Base-by-base conservation (phyloP, 2,888 invertebrate species). In the Lithosia quadra region DNA sequence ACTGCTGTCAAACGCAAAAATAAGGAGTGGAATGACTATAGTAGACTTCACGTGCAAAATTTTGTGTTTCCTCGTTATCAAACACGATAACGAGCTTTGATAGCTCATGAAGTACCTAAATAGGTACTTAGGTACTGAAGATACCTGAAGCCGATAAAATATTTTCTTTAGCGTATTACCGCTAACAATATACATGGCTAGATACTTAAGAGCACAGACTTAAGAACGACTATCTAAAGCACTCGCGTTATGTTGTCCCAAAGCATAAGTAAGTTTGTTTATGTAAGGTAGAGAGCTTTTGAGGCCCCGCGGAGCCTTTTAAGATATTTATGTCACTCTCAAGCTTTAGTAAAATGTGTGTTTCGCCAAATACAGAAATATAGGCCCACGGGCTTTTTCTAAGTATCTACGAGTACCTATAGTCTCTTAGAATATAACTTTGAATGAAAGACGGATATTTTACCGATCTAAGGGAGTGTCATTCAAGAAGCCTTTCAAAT, bases 281-380 rank as follows among this genome's bases (percentile, higher is more conserved):
- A 63, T 69, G 66, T 60, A 64, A 65, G 68, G 71, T 68, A 73
- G 69, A 77, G 72, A 78, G 78, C 78, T 78, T 80, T 73, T 70
- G 58, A 77, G 68, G 65, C 73, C 71, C 80, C 63, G 68, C 65
- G 75, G 74, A 75, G 74, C 75, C 79, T 84, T 82, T 85, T 82
- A 83, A 81, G 76, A 81, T 82, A 84, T 86, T 85, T 85, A 82
- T 80, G 78, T 78, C 81, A 80, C 72, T 74, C 74, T 69, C 67
- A 78, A 77, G 71, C 76, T 72, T 74, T 63, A 59, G 67, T 58
- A 65, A 76, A 78, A 75, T 68, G 66, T 71, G 66, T 69, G 64
- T 49, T n/a, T 24, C 70, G 62, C 61, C 15, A 57, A 34, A 58
- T 63, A 55, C 21, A 63, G 28, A 63, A 34, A 53, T 63, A 34